These are phyloP conservation scores for Volucella inanis DNA, from an alignment of 2,888 invertebrate genomes.

Conservation along the genomic window DNA sequence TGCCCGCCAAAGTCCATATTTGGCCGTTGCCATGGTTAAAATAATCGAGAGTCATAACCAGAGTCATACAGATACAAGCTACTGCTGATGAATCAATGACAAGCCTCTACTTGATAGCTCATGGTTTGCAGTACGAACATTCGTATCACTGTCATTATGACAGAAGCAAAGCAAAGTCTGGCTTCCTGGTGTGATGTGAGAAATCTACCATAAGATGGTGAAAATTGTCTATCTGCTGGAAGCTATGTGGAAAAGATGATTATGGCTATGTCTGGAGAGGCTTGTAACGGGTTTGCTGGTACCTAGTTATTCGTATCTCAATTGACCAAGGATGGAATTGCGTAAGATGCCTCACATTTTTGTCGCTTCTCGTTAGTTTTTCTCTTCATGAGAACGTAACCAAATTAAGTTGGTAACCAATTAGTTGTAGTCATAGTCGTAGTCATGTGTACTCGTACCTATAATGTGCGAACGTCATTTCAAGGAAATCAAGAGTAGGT, in stretches of 20 bases:
- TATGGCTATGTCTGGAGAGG: conserved; percentile 41
- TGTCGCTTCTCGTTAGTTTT: conserved; percentile 44
- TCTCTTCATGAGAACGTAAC: conserved; percentile 51
- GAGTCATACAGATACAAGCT: conserved; percentile 15
- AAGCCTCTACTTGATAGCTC: neutral
- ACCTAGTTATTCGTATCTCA: conserved; percentile 28
- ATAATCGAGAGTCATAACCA: conserved; percentile 58
- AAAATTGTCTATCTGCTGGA: conserved; percentile 28
- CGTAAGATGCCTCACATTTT: conserved; percentile 58
- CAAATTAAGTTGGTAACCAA: conserved; percentile 62
- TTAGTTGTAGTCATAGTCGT: conserved; percentile 36
- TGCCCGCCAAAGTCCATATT: conserved; percentile 59
- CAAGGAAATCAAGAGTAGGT: conserved; percentile 56
- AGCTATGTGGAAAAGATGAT: conserved; percentile 40
- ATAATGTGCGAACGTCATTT: conserved; percentile 4
- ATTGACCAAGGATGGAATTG: conserved; percentile 49
- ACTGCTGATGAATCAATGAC: conserved; percentile 46
- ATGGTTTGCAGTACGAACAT: neutral
- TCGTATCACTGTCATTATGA: conserved; percentile 9
- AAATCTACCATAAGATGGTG: conserved; percentile 15
- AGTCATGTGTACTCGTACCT: neutral
- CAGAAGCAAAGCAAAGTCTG: conserved; percentile 17
- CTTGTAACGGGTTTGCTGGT: conserved; percentile 5
- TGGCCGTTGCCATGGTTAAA: conserved; percentile 49
- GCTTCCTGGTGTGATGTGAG: conserved; percentile 19